Evolutionary conservation across 2,113 vertebrate species (phyloP).

Genomic region (Coreoperca whiteheadi): DNA sequence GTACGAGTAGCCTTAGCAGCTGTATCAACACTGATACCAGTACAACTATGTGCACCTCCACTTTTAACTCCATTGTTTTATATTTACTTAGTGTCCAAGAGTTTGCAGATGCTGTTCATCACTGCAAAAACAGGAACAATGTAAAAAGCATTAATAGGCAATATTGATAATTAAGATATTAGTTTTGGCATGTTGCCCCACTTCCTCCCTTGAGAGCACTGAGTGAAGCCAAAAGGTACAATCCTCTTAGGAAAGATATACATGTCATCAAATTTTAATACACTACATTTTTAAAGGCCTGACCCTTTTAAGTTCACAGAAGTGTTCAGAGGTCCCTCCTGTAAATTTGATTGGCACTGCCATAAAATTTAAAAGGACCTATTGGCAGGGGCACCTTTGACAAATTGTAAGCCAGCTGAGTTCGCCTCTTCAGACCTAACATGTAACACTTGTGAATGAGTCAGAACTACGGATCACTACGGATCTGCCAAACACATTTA

Average conservation of each 20-base stretch:
- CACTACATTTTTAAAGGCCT: slow-evolving; percentile 41
- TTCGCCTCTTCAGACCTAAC: slow-evolving; percentile 61
- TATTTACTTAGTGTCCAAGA: slow-evolving; percentile 3
- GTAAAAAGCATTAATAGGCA: slow-evolving; percentile 1
- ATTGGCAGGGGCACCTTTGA: slow-evolving; percentile 61
- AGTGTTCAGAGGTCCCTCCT: slow-evolving; percentile 44
- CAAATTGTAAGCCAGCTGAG: slow-evolving; percentile 67
- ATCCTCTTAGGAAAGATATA: slow-evolving; percentile 65
- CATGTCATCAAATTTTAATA: slow-evolving; percentile 66
- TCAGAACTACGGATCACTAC: slow-evolving; percentile 54
- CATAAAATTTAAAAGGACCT: slow-evolving; percentile 52
- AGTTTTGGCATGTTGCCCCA: slow-evolving; percentile 33
- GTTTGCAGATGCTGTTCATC: slow-evolving; percentile 21
- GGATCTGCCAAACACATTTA: slow-evolving; percentile 69
- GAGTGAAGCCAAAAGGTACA: slow-evolving; percentile 45
- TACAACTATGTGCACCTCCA: neutral
- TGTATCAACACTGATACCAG: neutral
- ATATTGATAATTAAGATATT: slow-evolving; percentile 37
- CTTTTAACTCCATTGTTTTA: neutral
- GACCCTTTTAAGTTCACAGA: slow-evolving; percentile 41
- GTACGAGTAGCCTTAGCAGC: neutral
- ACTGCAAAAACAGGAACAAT: slow-evolving; percentile 20
- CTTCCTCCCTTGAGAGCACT: slow-evolving; percentile 33
- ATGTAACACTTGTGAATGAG: slow-evolving; percentile 69
- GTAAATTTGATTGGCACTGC: slow-evolving; percentile 65